phyloP scores from a whole-genome alignment of 2,797 vertebrate species.

The Spondyliosoma cantharus region DNA sequence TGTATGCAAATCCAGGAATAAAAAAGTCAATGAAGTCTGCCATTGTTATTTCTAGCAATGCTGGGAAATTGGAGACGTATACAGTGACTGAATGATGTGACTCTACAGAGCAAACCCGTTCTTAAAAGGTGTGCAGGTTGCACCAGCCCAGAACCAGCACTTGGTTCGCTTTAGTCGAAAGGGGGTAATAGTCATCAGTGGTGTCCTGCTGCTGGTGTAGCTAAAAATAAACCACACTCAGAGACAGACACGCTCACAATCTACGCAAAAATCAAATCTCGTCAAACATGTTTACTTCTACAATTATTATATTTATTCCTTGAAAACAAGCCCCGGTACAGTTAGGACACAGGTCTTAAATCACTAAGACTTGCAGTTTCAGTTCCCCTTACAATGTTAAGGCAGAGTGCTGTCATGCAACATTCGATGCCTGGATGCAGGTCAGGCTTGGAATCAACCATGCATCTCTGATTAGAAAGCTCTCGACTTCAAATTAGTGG shows the following conservation, averaged over 20 bases:
- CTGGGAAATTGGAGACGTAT: too few species aligned
- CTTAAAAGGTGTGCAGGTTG: too few species aligned
- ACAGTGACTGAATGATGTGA: too few species aligned
- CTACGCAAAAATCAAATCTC: slow-evolving; percentile 6
- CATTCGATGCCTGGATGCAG: background rate
- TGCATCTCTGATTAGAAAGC: slow-evolving; percentile 22
- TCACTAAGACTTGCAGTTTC: background rate
- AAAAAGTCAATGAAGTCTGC: too few species aligned
- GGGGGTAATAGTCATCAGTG: background rate
- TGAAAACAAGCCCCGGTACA: background rate
- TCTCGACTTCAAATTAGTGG: slow-evolving; percentile 27
- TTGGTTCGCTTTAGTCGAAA: too few species aligned
- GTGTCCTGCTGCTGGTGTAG: background rate
- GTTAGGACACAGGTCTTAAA: background rate
- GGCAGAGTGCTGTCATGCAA: background rate
- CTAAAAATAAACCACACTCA: slow-evolving; percentile 25
- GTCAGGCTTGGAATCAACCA: slow-evolving; percentile 20
- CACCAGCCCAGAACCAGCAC: too few species aligned
- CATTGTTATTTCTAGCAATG: too few species aligned
- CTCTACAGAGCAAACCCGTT: too few species aligned
- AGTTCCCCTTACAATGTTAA: background rate
- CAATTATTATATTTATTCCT: background rate
- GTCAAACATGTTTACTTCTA: slow-evolving; percentile 1
- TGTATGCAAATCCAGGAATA: too few species aligned
- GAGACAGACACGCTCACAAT: background rate